Percentiles rank a stretch among this genome's conserved stretches.
phyloP scores from a whole-genome alignment of 2,113 vertebrate genomes.

The Tachuris rubrigastra region DNA sequence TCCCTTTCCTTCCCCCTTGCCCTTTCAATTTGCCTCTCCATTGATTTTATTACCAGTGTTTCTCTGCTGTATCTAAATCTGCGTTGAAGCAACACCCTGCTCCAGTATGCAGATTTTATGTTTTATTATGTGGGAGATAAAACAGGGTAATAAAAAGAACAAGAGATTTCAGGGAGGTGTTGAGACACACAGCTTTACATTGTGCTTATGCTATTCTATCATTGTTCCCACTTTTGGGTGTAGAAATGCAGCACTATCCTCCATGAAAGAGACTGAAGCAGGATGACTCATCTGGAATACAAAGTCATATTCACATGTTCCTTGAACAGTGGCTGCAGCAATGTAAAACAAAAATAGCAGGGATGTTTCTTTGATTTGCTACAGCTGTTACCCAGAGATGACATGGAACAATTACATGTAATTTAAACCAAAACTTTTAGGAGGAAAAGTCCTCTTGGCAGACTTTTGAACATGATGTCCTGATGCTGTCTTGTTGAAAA shows the following conservation, averaged over 20 bases:
- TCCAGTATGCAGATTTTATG: constrained; percentile 13
- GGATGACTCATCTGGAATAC: constrained; percentile 23
- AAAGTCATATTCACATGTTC: background rate
- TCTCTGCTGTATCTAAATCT: constrained; percentile 41
- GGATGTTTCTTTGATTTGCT: constrained; percentile 20
- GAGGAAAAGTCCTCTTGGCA: background rate
- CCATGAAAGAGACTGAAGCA: background rate
- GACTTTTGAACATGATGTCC: background rate
- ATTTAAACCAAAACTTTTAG: background rate
- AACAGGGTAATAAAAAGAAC: background rate
- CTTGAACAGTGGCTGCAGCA: background rate
- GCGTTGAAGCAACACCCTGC: background rate
- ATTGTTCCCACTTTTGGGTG: background rate
- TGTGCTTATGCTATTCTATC: background rate
- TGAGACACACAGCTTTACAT: background rate
- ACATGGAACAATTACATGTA: background rate
- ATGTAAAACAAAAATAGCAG: background rate
- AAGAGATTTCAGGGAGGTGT: background rate
- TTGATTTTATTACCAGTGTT: constrained; percentile 45
- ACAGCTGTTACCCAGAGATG: background rate
- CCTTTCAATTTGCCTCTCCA: constrained; percentile 49
- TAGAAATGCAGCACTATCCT: background rate
- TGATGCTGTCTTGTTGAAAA: background rate
- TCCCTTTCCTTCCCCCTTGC: background rate
- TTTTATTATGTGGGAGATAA: constrained; percentile 29